A percentile compares a stretch with the other conserved stretches of the same genome.
phyloP scores from a whole-genome alignment of 2,888 invertebrate genomes.

The Lacanobia wlatinum region DNA sequence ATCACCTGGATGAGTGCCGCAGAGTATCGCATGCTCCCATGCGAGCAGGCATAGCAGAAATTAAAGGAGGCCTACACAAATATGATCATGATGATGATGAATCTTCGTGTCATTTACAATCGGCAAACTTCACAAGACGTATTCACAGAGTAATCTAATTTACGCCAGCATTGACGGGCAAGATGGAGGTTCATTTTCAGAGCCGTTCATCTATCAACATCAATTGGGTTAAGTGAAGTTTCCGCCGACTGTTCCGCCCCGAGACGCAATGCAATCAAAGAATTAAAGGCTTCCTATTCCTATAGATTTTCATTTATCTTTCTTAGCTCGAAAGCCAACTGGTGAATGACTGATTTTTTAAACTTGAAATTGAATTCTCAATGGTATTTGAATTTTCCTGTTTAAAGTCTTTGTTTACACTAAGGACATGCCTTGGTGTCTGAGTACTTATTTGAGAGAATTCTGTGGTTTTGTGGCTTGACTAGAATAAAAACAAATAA shows the following conservation, averaged over 20 bases:
- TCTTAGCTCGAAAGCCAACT: constrained; percentile 21
- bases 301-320: constrained; percentile 54
- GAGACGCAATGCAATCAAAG: constrained; percentile 72
- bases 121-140: neutral
- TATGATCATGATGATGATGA: neutral
- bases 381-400: neutral
- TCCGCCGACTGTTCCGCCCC: constrained; percentile 68
- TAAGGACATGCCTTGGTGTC: too few species aligned
- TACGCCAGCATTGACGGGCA: constrained; percentile 35
- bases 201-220: constrained; percentile 65
- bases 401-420: too few species aligned
- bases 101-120: neutral
- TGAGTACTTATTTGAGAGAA: neutral
- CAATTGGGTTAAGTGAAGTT: constrained; percentile 84
- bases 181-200: constrained; percentile 63
- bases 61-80: neutral
- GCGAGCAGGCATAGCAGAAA: neutral
- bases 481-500: constrained; percentile 4
- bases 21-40: too few species aligned
- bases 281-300: constrained; percentile 58
- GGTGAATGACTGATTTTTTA: constrained; percentile 1
- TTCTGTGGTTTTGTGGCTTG: neutral
- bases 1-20: too few species aligned
- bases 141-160: constrained; percentile 39
- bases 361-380: constrained; percentile 18